Conservation (phyloP, 30 jellyfish, hydroid and myxozoan species). For the Haliclystus octoradiatus region DNA sequence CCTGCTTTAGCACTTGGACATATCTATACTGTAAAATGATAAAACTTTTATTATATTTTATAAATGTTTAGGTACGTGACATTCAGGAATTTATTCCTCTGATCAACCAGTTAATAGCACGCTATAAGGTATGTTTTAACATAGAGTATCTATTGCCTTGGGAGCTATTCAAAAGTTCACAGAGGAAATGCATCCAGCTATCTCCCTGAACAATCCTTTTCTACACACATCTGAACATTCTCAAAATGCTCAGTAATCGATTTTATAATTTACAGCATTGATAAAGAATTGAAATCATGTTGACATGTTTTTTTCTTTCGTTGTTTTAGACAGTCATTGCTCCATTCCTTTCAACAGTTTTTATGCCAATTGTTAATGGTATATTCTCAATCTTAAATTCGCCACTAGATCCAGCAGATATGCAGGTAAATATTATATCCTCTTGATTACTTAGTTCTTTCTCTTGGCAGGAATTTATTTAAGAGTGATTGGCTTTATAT, state of each 20-base stretch:
- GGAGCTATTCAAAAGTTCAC: no score
- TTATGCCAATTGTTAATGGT: constrained; percentile 79
- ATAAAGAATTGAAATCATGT: neutral
- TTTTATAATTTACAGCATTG: no score
- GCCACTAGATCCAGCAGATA: constrained; percentile 61
- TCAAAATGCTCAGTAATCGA: no score
- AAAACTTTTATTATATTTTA: no score
- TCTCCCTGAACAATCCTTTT: no score
- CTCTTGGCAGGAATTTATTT: neutral
- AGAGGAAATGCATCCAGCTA: no score
- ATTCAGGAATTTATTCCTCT: constrained; percentile 92
- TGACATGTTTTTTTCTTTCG: neutral
- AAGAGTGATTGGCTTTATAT: no score
- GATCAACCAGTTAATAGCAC: constrained; percentile 75
- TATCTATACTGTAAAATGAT: no score
- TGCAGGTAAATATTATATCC: constrained; percentile 33
- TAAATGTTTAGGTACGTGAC: constrained; percentile 39
- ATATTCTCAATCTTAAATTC: constrained; percentile 62
- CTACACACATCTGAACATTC: no score
- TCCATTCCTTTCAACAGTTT: constrained; percentile 76
- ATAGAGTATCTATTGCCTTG: no score
- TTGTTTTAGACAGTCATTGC: constrained; percentile 37
- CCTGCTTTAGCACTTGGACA: no score
- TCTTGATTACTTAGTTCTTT: neutral
- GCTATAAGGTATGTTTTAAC: constrained; percentile 88